Evolutionary conservation across 2,113 vertebrate species (phyloP), one percentile per base, ranked within the genome.

Genomic region (Lepisosteus oculatus): DNA sequence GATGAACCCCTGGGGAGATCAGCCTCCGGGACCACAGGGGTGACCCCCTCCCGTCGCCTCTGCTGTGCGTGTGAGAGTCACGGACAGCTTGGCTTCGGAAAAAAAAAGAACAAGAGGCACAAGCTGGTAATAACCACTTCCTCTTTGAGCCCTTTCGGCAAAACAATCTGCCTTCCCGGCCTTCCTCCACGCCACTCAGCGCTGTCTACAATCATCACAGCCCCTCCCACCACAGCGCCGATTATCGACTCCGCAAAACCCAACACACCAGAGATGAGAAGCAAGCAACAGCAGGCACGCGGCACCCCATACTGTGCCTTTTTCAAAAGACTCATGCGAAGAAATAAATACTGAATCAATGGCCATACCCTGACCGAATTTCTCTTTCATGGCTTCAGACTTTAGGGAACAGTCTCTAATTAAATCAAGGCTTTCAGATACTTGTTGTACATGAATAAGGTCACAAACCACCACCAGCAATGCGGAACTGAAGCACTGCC

Each of bases 201-300:
- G 2, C 55, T 14, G 41, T 41, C 67, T 14, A 13, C n/a, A 68
- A n/a, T 55, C 61, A 79, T 78, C 75, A 79, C 70, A 71, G 54
- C 65, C 29, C 29, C 29, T 29, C 63, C 56, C 71, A 69, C 56
- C 71, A 41, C 59, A 29, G 72, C 73, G 78, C 65, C 79, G 77
- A 79, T 81, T 79, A 83, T 69, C 81, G 74, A 80, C 78, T 68
- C 76, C 61, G 59, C 51, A 70, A 78, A 77, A 74, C 54, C 43
- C 75, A 76, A 73, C 74, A 76, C 8, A 79, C 57, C 51, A 0
- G 13, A 43, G 78, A 67, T 74, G 81, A 81, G 80, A 54, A 78
- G 81, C 82, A 79, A 51, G 73, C 68, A 59, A 55, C 65, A 74
- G 15, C 61, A 63, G n/a, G 12, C 15, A 17, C 56, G 70, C 44